Base-by-base conservation (phyloP, 2,888 invertebrate species). In the Drosophila antonietae region DNA sequence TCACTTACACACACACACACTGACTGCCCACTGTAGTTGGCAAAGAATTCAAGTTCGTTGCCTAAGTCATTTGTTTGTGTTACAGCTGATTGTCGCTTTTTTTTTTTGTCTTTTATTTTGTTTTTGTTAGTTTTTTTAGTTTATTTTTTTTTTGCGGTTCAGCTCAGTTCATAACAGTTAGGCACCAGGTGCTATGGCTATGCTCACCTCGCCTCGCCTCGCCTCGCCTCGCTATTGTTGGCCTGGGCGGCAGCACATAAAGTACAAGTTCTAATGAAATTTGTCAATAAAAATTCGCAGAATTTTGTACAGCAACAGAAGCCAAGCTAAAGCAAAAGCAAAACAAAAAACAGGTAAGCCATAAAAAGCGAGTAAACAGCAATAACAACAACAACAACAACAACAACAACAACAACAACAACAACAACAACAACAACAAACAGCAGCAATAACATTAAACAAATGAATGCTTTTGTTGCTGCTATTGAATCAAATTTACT, bases 401-500 rank as follows among this genome's bases (percentile, higher is more conserved):
- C 20, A 60, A 60, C 1, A 20, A 20, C 20, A 20, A 20, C 20
- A 20, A 20, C 20, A 20, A 20, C 20, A 20, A 2, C 20, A 20
- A 2, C 20, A 20, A 2, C 20, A 20, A 2, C 20, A 20, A 20
- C 20, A 20, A 2, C 20, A 20, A 2, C 20, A 20, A 2, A 2
- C 28, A 62, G 55, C 18, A 56, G 33, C 51, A 39, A 66, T 56
- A 61, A 62, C 46, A 57, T 56, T 69, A 81, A 77, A 78, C 69
- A 80, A 73, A 78, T 69, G 70, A 80, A 65, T 61, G 68, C 57
- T 61, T 69, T 75, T 77, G 73, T 74, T 75, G 65, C 43, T 64
- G 57, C 59, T 72, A 78, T 80, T 71, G 80, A 82, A 91, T 80
- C 79, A 91, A 91, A 90, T 90, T 91, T 91, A 91, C 90, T 90